Percentiles rank a stretch among this genome's conserved stretches.
Conservation (phyloP, 2,113 vertebrate genomes). For the Halcyon malimbica region DNA sequence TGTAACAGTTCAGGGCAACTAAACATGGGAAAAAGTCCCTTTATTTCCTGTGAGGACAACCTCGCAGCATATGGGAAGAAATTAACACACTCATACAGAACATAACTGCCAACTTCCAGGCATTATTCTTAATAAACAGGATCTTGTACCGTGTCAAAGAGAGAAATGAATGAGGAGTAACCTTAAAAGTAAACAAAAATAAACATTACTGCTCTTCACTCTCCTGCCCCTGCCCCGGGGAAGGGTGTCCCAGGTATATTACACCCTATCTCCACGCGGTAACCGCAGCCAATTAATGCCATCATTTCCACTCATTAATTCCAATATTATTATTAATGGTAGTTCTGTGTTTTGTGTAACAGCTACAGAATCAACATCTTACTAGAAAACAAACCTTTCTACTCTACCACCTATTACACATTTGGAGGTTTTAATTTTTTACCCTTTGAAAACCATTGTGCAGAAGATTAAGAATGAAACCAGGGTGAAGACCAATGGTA, state of each 20-base stretch:
- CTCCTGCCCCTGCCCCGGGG: not conserved
- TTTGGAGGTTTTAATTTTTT: not conserved
- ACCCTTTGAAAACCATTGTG: not conserved
- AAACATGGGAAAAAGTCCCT: constrained; percentile 53
- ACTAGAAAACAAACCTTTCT: not conserved
- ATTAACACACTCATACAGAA: constrained; percentile 41
- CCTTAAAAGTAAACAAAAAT: not conserved
- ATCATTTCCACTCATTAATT: not conserved
- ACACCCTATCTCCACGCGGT: not conserved
- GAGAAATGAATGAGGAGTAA: constrained; percentile 12
- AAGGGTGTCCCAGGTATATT: not conserved
- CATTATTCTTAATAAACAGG: constrained; percentile 69
- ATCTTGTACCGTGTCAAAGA: constrained; percentile 24
- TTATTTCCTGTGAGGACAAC: constrained; percentile 40
- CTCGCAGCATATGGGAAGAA: constrained; percentile 45
- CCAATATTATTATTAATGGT: not conserved
- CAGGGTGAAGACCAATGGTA: not conserved
- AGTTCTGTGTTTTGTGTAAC: not conserved
- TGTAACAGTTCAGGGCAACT: not conserved
- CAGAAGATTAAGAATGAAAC: not conserved
- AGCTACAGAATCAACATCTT: not conserved
- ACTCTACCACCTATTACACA: not conserved
- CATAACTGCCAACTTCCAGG: constrained; percentile 58
- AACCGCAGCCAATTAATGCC: not conserved
- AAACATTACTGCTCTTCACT: not conserved